phyloP scores from a whole-genome alignment of 1,140 invertebrate genomes.

The Drosophila saltans region DNA sequence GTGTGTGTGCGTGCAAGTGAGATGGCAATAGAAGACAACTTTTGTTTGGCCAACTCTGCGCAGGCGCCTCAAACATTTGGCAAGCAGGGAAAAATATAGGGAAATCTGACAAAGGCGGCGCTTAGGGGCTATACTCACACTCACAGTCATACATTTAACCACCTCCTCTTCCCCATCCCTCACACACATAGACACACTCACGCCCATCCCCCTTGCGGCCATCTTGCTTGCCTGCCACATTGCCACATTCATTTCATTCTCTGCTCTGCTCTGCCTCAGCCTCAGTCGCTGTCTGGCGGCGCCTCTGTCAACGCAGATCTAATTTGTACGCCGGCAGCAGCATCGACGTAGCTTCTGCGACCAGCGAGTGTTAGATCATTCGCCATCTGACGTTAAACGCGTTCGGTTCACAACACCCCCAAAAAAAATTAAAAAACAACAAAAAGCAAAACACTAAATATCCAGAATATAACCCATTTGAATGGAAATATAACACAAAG shows the following conservation, averaged over 20 bases:
- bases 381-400: slow-evolving; percentile 69
- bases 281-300: slow-evolving; percentile 22
- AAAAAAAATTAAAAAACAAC: slow-evolving; percentile 13
- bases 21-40: slow-evolving; percentile 27
- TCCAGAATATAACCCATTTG: background rate
- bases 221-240: slow-evolving; percentile 50
- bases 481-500: background rate
- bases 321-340: slow-evolving; percentile 41
- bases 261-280: slow-evolving; percentile 30
- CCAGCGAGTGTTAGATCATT: slow-evolving; percentile 71
- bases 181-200: slow-evolving; percentile 15
- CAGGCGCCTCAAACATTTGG: slow-evolving; percentile 44
- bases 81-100: slow-evolving; percentile 57
- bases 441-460: background rate
- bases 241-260: slow-evolving; percentile 23
- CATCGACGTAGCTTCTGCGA: slow-evolving; percentile 57
- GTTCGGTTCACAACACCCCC: slow-evolving; percentile 60
- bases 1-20: slow-evolving; percentile 16
- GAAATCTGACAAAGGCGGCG: slow-evolving; percentile 75
- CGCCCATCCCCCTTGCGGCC: slow-evolving; percentile 53
- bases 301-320: slow-evolving; percentile 46
- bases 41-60: slow-evolving; percentile 65
- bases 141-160: slow-evolving; percentile 6
- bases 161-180: background rate
- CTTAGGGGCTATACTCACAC: slow-evolving; percentile 52